Base-by-base conservation (phyloP, 1,140 invertebrate genomes). In the Helicoverpa armigera region DNA sequence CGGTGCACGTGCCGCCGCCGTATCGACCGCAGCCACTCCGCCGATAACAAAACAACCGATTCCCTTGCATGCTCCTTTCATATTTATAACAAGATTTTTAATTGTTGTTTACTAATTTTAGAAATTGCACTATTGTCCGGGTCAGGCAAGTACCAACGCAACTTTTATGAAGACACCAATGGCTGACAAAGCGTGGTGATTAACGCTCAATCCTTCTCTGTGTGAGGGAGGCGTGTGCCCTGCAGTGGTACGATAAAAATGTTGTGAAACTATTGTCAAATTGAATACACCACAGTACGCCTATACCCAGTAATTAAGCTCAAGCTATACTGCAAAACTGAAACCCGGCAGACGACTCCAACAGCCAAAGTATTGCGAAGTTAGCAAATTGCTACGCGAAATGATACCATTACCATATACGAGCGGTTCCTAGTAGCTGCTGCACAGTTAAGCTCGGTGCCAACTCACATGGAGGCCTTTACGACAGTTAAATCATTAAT, bases 1-100 rank as follows among this genome's bases (percentile, higher is more conserved):
- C 53, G 60, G 70, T 77, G 81, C 76, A 76, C 81, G 76, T 79
- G 81, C 12, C 53, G 29, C 18, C 65, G 48, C 69, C 18, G 50
- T 51, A 79, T 79, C 77, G 77, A 79, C 75, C 77, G 56, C 56
- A 53, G 16, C 48, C 48, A 78, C 58, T 53, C 50, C 61, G 54
- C 31, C 50, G 50, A 77, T 77, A 77, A 54, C 23, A 67, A 35
- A 31, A 63, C 69, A 31, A 53, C 23, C 50, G 29, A 14, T 23
- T 29, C 69, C n/a, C n/a, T 12, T 18, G 29, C 31, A 35, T 43
- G 12, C 58, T 9, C 35, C 35, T 43, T 43, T 43, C 35, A 7
- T 43, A 43, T 43, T 43, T 43, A n/a, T 58, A 18, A 18, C 56
- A 58, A 23, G 56, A 18, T 13, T 16, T 58, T 58, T 18, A 18